Evolutionary conservation across 2,888 invertebrate species (phyloP).

Genomic region (Biston betularia): DNA sequence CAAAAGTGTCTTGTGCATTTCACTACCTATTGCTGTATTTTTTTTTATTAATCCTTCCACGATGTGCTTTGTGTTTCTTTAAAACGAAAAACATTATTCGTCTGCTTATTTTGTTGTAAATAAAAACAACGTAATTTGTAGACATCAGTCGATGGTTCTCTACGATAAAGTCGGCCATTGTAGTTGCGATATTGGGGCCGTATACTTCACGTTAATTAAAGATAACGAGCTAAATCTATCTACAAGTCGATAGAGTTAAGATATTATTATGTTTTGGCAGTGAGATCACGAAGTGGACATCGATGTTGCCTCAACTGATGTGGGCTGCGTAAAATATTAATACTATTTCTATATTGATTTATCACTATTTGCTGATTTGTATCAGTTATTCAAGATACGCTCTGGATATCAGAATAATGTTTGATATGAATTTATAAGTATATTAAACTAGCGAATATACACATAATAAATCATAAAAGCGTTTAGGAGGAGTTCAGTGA

Average conservation of each 20-base stretch:
- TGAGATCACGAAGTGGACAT: conserved; percentile 38
- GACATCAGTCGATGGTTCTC: conserved; percentile 66
- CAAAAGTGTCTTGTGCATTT: too few relatives aligned
- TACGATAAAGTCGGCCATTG: conserved; percentile 69
- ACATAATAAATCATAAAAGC: too few relatives aligned
- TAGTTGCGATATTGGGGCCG: conserved; percentile 69
- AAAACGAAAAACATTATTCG: conserved; percentile 61
- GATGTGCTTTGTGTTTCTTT: not conserved
- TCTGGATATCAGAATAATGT: conserved; percentile 24
- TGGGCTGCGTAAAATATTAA: conserved; percentile 10
- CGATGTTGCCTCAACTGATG: conserved; percentile 16
- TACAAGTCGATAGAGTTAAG: conserved; percentile 42
- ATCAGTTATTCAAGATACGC: conserved; percentile 27
- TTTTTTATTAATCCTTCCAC: not conserved
- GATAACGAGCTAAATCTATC: conserved; percentile 64
- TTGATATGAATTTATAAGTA: conserved; percentile 22
- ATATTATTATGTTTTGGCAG: conserved; percentile 41
- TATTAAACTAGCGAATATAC: too few relatives aligned
- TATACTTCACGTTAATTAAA: conserved; percentile 74
- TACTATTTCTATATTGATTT: conserved; percentile 27
- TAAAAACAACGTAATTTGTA: conserved; percentile 74
- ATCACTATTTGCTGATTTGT: conserved; percentile 11
- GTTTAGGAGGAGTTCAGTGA: not conserved
- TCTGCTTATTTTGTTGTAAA: conserved; percentile 70
- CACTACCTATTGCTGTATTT: too few relatives aligned